phyloP scores from a whole-genome alignment of 2,888 invertebrate genomes.

The Meteorus cinctellus region DNA sequence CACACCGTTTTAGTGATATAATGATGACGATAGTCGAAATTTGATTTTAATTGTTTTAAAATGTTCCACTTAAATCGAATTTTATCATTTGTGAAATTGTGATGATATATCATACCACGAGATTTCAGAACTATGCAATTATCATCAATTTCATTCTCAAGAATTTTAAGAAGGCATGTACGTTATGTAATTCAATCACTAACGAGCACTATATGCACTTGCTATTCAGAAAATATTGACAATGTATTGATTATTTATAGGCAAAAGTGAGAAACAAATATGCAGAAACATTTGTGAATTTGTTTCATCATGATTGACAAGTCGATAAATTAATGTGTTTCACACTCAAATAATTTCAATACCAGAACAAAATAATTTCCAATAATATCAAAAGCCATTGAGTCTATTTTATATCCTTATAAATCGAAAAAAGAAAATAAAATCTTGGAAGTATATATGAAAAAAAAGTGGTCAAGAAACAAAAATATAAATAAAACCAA shows the following conservation, averaged over 20 bases:
- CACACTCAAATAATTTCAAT: conserved; percentile 7
- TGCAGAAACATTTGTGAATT: conserved; percentile 8
- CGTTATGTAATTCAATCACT: conserved; percentile 23
- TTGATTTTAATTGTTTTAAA: background rate
- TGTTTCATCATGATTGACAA: background rate
- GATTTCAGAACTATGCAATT: background rate
- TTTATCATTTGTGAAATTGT: background rate
- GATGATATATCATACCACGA: background rate
- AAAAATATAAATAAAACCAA: background rate
- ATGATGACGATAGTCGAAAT: background rate
- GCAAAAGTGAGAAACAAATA: conserved; percentile 25
- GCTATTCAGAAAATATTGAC: conserved; percentile 29
- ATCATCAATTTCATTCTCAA: background rate
- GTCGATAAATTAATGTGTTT: conserved; percentile 11
- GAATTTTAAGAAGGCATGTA: conserved; percentile 26
- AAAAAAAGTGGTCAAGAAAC: background rate
- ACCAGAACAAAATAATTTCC: background rate
- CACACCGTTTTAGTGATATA: background rate
- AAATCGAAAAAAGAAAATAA: background rate
- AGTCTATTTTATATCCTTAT: background rate
- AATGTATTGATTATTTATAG: conserved; percentile 14
- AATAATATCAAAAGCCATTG: background rate
- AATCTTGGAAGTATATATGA: background rate
- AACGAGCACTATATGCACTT: conserved; percentile 18
- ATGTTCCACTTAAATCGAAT: background rate